phyloP scores from a whole-genome alignment of 2,113 vertebrate species.

The Brachionichthys hirsutus region DNA sequence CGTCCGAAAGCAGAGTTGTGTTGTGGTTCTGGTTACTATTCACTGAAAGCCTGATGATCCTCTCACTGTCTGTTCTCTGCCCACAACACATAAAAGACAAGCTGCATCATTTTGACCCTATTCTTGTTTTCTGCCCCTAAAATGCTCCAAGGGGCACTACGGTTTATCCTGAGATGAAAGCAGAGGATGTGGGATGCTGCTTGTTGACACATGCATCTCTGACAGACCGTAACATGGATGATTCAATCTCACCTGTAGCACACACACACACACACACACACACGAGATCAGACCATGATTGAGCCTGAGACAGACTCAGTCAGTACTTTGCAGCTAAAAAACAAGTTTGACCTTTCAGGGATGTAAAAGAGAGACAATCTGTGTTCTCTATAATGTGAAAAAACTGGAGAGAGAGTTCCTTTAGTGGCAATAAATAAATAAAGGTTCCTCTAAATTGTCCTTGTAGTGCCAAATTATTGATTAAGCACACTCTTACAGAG shows the following conservation, averaged over 20 bases:
- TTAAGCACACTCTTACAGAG: not conserved
- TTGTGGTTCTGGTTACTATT: conserved; percentile 65
- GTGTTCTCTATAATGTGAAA: not conserved
- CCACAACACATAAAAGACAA: conserved; percentile 39
- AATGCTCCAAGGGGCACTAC: not conserved
- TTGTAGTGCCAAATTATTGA: not conserved
- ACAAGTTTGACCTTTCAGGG: conserved; percentile 24
- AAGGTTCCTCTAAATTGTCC: not conserved
- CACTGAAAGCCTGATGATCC: conserved; percentile 45
- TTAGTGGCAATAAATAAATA: too few relatives aligned
- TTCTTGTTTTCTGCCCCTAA: not conserved
- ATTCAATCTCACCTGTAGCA: conserved; percentile 40
- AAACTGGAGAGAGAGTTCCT: too few relatives aligned
- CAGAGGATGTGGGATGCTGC: conserved; percentile 47
- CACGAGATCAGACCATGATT: conserved; percentile 1
- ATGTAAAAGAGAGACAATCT: not conserved
- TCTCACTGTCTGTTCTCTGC: conserved; percentile 44
- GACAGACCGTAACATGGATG: conserved; percentile 31
- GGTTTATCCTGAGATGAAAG: conserved; percentile 38
- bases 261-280: conserved; percentile 10
- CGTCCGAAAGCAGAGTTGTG: conserved; percentile 45
- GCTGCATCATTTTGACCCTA: conserved; percentile 23
- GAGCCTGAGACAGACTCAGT: conserved; percentile 3
- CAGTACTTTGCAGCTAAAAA: conserved; percentile 12
- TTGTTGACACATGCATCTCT: conserved; percentile 56